Evolutionary conservation across 2,888 invertebrate species (phyloP).

Genomic region (Pherbina coryleti): DNA sequence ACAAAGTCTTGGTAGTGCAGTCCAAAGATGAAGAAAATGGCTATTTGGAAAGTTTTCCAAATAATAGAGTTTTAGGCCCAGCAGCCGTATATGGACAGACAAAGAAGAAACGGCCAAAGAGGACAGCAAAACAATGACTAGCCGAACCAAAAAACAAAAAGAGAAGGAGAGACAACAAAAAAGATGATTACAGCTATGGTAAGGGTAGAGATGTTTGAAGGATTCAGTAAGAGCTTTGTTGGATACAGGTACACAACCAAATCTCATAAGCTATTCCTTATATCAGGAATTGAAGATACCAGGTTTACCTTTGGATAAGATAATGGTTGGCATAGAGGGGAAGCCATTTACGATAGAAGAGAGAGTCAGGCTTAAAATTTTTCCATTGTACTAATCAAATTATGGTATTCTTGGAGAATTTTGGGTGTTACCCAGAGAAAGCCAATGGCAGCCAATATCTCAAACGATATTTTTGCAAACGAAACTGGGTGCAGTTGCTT

Average conservation of each 20-base stretch:
- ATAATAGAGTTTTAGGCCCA: too few relatives aligned
- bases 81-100: too few relatives aligned
- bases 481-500: too few relatives aligned
- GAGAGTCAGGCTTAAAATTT: neutral
- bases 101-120: too few relatives aligned
- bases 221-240: neutral
- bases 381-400: neutral
- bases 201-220: neutral
- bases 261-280: neutral
- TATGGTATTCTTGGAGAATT: neutral
- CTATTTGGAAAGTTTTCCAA: too few relatives aligned
- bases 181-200: neutral
- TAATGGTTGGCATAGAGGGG: neutral
- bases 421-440: neutral
- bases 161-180: too few relatives aligned
- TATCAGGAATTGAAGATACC: neutral
- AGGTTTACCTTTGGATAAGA: neutral
- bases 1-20: too few relatives aligned
- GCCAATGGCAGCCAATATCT: neutral
- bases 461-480: too few relatives aligned
- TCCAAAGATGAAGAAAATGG: too few relatives aligned
- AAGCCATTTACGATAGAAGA: neutral
- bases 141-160: too few relatives aligned
- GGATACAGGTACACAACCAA: neutral
- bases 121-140: too few relatives aligned